Evolutionary conservation across 2,113 vertebrate genomes (phyloP), one percentile per base, ranked within the genome.

Genomic region (Takifugu flavidus): DNA sequence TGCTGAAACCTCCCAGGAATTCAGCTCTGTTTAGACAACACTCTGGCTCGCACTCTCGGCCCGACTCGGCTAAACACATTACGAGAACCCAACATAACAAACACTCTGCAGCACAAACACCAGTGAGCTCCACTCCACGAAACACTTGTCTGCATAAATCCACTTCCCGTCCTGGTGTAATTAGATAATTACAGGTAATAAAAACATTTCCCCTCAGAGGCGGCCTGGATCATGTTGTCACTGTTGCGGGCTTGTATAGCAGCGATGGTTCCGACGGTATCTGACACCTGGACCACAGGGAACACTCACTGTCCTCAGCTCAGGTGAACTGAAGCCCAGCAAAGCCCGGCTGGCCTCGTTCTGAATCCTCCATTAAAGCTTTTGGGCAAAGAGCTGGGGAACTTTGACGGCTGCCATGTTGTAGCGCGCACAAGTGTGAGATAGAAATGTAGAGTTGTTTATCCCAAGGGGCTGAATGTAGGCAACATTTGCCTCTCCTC

Each of bases 41-140:
- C 62, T 78, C 28, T 1, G 46, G 25, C 64, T 70, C 75, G 56
- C n/a, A 34, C 54, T 75, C 53, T 57, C 34, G 57, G n/a, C 69
- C 76, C 56, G 39, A 44, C 71, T 68, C 69, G 63, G 64, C 60
- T 50, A 67, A 82, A 79, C 54, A 66, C 59, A 77, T 81, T 60
- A 59, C 57, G 60, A 77, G 67, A 71, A 67, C 70, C 25, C 56
- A 44, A 20, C 62, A 31, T 49, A 56, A 46, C 52, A 54, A 65
- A 73, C 56, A 59, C 42, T 54, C 25, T 53, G 58, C 54, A 15
- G 60, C 53, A 44, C 60, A 65, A 70, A 77, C 29, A 74, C 39
- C 62, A 52, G 43, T 59, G 25, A 34, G 65, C 53, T 49, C 56
- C 44, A 20, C 43, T 54, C 56, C 54, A 34, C 65, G 49, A 57